phyloP scores from a whole-genome alignment of 2,113 vertebrate genomes.

The Charadrius vociferus region DNA sequence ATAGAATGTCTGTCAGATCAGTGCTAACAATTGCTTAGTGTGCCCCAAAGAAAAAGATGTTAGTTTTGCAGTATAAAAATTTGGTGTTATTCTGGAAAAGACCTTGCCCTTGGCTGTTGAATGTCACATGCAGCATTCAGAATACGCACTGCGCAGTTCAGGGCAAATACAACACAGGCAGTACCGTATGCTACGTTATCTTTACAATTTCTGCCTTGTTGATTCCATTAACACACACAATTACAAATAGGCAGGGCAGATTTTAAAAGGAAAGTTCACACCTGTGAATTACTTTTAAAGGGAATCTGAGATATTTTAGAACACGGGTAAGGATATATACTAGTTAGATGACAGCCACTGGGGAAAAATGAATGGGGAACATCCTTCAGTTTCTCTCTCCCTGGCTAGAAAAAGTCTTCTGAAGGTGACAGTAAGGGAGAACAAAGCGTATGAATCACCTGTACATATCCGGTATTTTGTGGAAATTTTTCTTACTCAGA shows the following conservation, averaged over 20 bases:
- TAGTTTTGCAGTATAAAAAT: not conserved
- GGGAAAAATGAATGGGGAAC: not conserved
- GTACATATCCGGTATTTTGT: not conserved
- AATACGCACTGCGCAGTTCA: not conserved
- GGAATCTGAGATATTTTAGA: not conserved
- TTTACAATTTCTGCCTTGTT: not conserved
- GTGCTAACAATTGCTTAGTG: not conserved
- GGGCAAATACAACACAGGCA: not conserved
- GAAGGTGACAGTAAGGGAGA: not conserved
- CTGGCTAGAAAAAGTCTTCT: not conserved
- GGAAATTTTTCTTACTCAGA: not conserved
- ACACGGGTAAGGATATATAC: accelerated
- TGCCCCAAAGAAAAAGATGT: not conserved
- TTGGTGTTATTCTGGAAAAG: not conserved
- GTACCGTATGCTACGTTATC: not conserved
- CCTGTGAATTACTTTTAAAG: not conserved
- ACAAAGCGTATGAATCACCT: not conserved
- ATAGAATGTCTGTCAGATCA: not conserved
- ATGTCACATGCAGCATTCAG: not conserved
- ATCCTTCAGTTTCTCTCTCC: not conserved
- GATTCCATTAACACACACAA: not conserved
- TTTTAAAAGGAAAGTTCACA: not conserved
- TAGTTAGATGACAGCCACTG: not conserved
- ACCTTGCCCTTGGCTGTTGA: constrained; percentile 43
- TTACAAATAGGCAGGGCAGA: not conserved